Base-by-base conservation (phyloP, 2,888 invertebrate species). In the Synanthedon myopaeformis region DNA sequence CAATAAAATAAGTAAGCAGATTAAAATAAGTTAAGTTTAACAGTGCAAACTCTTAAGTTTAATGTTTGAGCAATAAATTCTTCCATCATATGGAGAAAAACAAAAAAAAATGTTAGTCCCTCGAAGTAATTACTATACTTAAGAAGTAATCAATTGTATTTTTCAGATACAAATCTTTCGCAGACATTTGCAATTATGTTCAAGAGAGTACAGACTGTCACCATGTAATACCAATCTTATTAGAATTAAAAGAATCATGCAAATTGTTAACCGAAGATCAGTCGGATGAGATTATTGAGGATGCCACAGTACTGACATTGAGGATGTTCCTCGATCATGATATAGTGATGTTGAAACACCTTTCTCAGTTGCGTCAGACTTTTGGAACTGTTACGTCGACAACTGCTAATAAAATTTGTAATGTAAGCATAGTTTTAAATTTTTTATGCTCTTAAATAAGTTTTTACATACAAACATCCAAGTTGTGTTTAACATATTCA, bases 261-360 rank as follows among this genome's bases (percentile, higher is more conserved):
- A 78, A 75, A 57, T 65, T 80, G 52, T 70, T 89, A 56, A 85
- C 89, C 19, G 90, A 79, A 19, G 92, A 92, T 49, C 89, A 90
- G 59, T 63, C 89, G 42, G 76, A 88, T 58, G 88, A 90, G 56
- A 76, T 92, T 6, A 80, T 91, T 8, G 90, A 93, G 62, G 92
- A 92, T 72, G 89, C 92, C 1, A 73, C 90, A 0, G 77, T 93
- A 0, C 89, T 90, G 62, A 76, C 90, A 0, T 76, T 94, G 2
- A 81, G 89, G 61, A 76, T 92, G 68, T 90, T 93, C 63, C 73
- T 92, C 1, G 88, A 91, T 52, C 89, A 90, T 54, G 89, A 88
- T 52, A 78, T 89, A 53, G 82, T 92, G 8, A 88, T 90, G 69
- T 79, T 89, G 45, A 90, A 90, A 59, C 91, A 91, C 66, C 70